Evolutionary conservation across 2,113 vertebrate genomes (phyloP).

Genomic region (Bos javanicus): DNA sequence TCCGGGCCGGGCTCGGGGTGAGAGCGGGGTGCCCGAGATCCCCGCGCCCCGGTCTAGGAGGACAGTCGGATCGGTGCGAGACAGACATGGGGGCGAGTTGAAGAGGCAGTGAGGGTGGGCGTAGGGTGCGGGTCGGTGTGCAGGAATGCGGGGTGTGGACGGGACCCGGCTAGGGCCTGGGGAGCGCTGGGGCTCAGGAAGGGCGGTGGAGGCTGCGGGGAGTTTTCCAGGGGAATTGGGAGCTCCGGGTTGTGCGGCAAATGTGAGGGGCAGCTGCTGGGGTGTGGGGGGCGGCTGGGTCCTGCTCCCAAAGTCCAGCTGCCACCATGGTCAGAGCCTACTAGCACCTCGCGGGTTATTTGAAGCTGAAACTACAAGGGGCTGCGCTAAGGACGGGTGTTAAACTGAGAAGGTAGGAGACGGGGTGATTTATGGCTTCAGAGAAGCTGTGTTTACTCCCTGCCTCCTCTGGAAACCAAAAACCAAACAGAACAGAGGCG

Average conservation of each 20-base stretch:
- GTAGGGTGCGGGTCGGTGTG: background rate
- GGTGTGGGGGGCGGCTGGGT: background rate
- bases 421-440: constrained; percentile 89
- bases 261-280: background rate
- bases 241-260: background rate
- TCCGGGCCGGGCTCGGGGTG: background rate
- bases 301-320: constrained; percentile 20
- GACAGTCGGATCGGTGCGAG: background rate
- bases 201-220: background rate
- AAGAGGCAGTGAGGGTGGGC: background rate
- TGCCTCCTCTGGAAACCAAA: constrained; percentile 74
- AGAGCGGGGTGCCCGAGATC: background rate
- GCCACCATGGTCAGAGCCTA: constrained; percentile 65
- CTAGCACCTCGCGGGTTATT: constrained; percentile 79
- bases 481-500: constrained; percentile 61
- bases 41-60: background rate
- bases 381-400: constrained; percentile 77
- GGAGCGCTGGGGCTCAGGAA: background rate
- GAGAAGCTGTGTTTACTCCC: constrained; percentile 87
- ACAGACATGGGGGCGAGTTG: constrained; percentile 19
- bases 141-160: background rate
- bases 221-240: background rate
- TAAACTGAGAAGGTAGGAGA: constrained; percentile 82
- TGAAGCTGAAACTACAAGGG: constrained; percentile 83
- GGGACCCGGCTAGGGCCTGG: background rate